Evolutionary conservation across 2,113 vertebrate genomes (phyloP).

Genomic region (human (Homo sapiens)): DNA sequence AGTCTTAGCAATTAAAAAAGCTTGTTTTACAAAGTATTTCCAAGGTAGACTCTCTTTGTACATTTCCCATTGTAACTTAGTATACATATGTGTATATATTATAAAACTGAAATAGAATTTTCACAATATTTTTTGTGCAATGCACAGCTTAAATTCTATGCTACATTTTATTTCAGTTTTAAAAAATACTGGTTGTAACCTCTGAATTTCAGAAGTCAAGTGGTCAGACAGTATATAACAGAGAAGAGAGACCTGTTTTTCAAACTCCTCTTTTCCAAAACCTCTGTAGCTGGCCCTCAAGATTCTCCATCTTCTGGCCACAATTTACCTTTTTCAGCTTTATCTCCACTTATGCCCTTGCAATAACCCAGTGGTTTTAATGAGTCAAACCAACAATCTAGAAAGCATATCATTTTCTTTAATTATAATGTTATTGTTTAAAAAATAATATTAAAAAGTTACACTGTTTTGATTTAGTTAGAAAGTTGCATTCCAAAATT

Average conservation of each 20-base stretch:
- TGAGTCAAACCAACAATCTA: not conserved
- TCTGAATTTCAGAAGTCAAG: not conserved
- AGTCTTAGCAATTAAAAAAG: not conserved
- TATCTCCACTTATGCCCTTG: not conserved
- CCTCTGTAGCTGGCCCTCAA: not conserved
- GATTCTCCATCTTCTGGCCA: not conserved
- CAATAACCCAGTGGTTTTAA: not conserved
- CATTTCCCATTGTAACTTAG: not conserved
- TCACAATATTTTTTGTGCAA: not conserved
- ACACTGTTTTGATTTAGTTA: not conserved
- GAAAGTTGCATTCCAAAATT: not conserved
- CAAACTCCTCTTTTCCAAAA: not conserved
- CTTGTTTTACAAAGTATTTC: not conserved
- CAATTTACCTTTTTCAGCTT: not conserved
- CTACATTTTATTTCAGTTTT: constrained; percentile 10
- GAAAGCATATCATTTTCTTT: not conserved
- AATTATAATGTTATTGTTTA: not conserved
- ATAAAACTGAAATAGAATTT: constrained; percentile 10
- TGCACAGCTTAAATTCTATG: not conserved
- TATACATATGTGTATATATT: not conserved
- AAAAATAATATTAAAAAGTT: not conserved
- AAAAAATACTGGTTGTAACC: not conserved
- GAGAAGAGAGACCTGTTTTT: not conserved
- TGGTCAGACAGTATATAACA: not conserved
- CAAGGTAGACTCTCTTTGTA: not conserved